phyloP scores from a whole-genome alignment of 2,797 vertebrate species.

The Salmo trutta region DNA sequence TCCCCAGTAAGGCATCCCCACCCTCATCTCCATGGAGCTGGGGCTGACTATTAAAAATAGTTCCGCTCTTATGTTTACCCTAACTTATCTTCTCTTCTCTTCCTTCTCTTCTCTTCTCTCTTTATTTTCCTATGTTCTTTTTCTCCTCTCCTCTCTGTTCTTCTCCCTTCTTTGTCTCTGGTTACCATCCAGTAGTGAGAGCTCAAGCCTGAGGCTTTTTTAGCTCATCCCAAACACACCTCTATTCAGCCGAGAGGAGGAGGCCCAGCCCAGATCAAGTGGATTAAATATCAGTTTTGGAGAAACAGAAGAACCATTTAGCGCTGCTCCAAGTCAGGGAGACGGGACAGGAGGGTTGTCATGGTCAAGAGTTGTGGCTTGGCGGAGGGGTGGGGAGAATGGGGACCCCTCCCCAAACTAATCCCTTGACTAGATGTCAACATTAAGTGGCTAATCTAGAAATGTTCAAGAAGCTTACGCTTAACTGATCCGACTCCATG shows the following conservation, averaged over 20 bases:
- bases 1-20: conserved; percentile 50
- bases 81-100: conserved; percentile 32
- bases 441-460: conserved; percentile 26
- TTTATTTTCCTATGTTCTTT: conserved; percentile 14
- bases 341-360: neutral
- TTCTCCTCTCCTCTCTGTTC: neutral
- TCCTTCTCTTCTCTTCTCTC: neutral
- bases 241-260: neutral
- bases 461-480: conserved; percentile 18
- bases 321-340: conserved; percentile 1
- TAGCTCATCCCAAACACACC: conserved; percentile 30
- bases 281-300: conserved; percentile 15
- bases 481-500: conserved; percentile 23
- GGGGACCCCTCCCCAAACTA: neutral
- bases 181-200: conserved; percentile 16
- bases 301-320: conserved; percentile 17
- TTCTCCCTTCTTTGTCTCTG: neutral
- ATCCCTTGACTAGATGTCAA: conserved; percentile 26
- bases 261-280: conserved; percentile 3
- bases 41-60: conserved; percentile 77
- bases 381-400: neutral
- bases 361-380: neutral
- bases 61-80: conserved; percentile 59
- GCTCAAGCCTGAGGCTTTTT: conserved; percentile 8
- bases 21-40: conserved; percentile 75